A percentile compares a stretch with the other conserved stretches of the same genome.
Conservation (phyloP, 2,888 invertebrate species). For the Rhyacophila evoluta region DNA sequence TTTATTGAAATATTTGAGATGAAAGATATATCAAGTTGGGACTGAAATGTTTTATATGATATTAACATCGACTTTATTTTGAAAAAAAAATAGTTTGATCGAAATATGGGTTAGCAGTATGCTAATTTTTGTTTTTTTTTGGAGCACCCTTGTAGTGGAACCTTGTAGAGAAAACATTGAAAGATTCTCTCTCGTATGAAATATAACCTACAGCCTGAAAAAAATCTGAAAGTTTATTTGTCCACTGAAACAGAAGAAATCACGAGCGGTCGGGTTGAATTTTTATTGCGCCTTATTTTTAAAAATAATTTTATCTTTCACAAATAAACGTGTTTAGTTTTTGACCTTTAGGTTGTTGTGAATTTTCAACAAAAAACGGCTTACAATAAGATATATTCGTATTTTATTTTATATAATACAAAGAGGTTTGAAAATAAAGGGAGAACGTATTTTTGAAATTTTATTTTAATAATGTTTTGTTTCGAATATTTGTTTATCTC, state of each 20-base stretch:
- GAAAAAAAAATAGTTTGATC: neutral
- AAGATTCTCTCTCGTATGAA: neutral
- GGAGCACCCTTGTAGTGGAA: neutral
- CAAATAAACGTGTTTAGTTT: too few species aligned
- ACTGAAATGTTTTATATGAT: too few species aligned
- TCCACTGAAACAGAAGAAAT: slow-evolving; percentile 22
- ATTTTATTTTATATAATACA: too few species aligned
- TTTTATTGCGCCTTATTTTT: neutral
- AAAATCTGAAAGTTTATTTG: slow-evolving; percentile 22
- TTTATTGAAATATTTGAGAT: too few species aligned
- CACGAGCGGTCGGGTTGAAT: slow-evolving; percentile 5
- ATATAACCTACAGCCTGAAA: neutral
- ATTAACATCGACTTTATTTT: neutral
- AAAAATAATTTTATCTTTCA: neutral
- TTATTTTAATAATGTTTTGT: too few species aligned
- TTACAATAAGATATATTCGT: too few species aligned
- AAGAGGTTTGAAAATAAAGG: too few species aligned
- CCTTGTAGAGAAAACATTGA: neutral
- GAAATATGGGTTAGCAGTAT: neutral
- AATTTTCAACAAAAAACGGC: too few species aligned
- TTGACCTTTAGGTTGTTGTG: too few species aligned
- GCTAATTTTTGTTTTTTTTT: neutral
- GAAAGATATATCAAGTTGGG: too few species aligned
- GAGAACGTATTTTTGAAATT: too few species aligned
- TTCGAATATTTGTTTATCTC: too few species aligned